Evolutionary conservation across 2,797 vertebrate species (phyloP).

Genomic region (Acestrorhynchus altus): DNA sequence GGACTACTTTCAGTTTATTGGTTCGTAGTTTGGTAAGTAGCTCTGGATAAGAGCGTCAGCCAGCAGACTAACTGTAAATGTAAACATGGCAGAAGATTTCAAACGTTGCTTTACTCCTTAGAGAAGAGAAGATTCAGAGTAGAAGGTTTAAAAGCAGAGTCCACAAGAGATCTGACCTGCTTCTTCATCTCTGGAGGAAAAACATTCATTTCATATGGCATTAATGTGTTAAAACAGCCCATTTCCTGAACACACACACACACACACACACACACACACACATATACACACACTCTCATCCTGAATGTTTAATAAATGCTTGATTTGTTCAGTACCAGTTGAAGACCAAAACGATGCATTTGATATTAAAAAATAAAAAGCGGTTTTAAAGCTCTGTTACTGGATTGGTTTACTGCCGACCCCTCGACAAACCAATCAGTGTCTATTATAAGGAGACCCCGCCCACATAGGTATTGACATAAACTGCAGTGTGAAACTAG

Average conservation of each 20-base stretch:
- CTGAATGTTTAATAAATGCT: neutral
- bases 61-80: neutral
- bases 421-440: too few species aligned
- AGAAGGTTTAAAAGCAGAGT: conserved; percentile 10
- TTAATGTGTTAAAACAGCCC: conserved; percentile 33
- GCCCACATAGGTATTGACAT: too few species aligned
- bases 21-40: neutral
- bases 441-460: too few species aligned
- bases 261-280: conserved; percentile 3
- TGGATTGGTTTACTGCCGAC: too few species aligned
- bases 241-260: neutral
- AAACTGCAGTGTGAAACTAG: too few species aligned
- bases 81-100: conserved; percentile 2
- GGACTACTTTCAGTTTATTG: too few species aligned
- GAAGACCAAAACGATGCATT: neutral
- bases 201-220: conserved; percentile 21
- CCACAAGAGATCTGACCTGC: conserved; percentile 29
- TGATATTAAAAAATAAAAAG: too few species aligned
- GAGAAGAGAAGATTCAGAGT: conserved; percentile 14
- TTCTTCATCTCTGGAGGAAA: conserved; percentile 10
- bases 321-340: neutral
- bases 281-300: conserved; percentile 1
- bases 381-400: too few species aligned
- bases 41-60: neutral
- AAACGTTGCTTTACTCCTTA: neutral